Percentiles rank a stretch among this genome's conserved stretches.
phyloP scores from a whole-genome alignment of 2,888 invertebrate species.

The Acheta domesticus region DNA sequence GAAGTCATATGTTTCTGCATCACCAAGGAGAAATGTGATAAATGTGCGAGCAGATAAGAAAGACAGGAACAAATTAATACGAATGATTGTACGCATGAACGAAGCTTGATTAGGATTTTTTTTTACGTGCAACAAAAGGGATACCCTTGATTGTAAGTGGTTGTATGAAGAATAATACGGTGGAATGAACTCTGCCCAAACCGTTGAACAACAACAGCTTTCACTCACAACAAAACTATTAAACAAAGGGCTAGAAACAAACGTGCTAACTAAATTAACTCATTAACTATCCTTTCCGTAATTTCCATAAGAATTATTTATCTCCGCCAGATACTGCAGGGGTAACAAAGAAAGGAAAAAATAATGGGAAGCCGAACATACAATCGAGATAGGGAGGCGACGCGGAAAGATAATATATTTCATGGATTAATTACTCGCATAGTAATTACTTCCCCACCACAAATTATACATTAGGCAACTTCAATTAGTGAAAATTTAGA shows the following conservation, averaged over 20 bases:
- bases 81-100: too few species aligned
- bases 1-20: too few species aligned
- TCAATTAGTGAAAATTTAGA: neutral
- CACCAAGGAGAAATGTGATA: too few species aligned
- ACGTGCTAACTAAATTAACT: conserved; percentile 18
- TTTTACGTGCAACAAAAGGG: too few species aligned
- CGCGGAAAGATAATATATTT: neutral
- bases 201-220: too few species aligned
- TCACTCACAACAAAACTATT: neutral
- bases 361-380: neutral
- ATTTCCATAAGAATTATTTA: conserved; percentile 1
- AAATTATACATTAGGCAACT: conserved; percentile 1
- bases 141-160: too few species aligned
- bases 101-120: too few species aligned
- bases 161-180: too few species aligned
- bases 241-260: neutral
- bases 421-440: neutral
- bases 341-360: neutral
- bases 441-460: conserved; percentile 1
- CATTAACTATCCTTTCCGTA: neutral
- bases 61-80: too few species aligned
- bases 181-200: too few species aligned
- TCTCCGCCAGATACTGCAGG: neutral
- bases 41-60: too few species aligned
- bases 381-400: conserved; percentile 2